phyloP scores from a whole-genome alignment of 1,140 invertebrate genomes.

The Trichonephila clavipes region DNA sequence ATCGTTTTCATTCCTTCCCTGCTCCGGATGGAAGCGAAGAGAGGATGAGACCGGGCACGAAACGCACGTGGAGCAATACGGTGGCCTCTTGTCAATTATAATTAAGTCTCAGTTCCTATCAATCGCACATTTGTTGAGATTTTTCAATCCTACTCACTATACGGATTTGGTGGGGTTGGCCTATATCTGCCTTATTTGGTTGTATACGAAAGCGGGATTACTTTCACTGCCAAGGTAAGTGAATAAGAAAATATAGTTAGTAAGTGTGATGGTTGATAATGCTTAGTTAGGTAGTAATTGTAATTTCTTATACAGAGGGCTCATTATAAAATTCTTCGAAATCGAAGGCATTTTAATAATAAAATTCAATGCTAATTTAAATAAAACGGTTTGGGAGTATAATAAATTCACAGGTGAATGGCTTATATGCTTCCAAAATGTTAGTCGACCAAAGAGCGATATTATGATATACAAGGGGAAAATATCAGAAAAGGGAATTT shows the following conservation, averaged over 20 bases:
- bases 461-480: no score
- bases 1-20: background rate
- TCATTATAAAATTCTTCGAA: background rate
- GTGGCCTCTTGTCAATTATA: background rate
- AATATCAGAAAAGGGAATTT: no score
- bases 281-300: background rate
- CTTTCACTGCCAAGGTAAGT: constrained; percentile 64
- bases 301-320: background rate
- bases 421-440: no score
- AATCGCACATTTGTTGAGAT: background rate
- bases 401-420: no score
- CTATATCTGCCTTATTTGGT: constrained; percentile 5
- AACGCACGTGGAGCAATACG: constrained; percentile 2
- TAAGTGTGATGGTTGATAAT: background rate
- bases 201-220: constrained; percentile 25
- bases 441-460: no score
- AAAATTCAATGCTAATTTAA: background rate
- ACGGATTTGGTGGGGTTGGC: background rate
- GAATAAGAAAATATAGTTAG: background rate
- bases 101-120: background rate
- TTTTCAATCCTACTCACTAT: background rate
- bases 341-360: background rate
- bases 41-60: background rate
- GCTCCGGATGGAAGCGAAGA: background rate
- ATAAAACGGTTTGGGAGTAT: no score